These are phyloP conservation scores for Cerastoderma edule DNA, from an alignment of 2,888 invertebrate species.

Conservation along the genomic window DNA sequence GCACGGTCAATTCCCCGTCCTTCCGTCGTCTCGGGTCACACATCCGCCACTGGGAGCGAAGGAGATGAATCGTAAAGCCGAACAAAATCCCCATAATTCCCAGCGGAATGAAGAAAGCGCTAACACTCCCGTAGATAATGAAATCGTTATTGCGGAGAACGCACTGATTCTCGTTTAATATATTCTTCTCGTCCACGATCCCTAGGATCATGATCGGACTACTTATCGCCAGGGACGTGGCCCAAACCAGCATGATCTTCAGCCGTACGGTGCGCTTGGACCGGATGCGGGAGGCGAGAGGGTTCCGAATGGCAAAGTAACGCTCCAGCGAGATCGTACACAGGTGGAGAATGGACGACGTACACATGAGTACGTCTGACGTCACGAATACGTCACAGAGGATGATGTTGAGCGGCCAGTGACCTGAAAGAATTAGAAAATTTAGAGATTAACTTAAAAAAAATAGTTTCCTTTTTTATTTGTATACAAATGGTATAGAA, in stretches of 20 bases:
- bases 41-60: constrained; percentile 89
- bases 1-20: constrained; percentile 69
- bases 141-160: constrained; percentile 83
- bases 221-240: constrained; percentile 88
- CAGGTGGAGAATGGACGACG: constrained; percentile 86
- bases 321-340: constrained; percentile 87
- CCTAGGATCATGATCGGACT: constrained; percentile 85
- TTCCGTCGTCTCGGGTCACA: constrained; percentile 61
- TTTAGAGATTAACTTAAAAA: not conserved
- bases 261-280: constrained; percentile 84
- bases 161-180: constrained; percentile 86
- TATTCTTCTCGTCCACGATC: constrained; percentile 87
- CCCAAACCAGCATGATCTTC: constrained; percentile 97
- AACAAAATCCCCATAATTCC: constrained; percentile 97
- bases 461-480: too few species aligned
- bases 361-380: constrained; percentile 87
- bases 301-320: constrained; percentile 94
- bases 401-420: constrained; percentile 90
- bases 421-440: constrained; percentile 87
- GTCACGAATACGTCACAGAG: constrained; percentile 84
- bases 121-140: constrained; percentile 95
- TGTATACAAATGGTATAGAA: too few species aligned
- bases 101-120: constrained; percentile 97
- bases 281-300: constrained; percentile 87
- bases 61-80: constrained; percentile 93